Evolutionary conservation across 2,888 invertebrate species (phyloP).

Genomic region (Psylliodes chrysocephalus): DNA sequence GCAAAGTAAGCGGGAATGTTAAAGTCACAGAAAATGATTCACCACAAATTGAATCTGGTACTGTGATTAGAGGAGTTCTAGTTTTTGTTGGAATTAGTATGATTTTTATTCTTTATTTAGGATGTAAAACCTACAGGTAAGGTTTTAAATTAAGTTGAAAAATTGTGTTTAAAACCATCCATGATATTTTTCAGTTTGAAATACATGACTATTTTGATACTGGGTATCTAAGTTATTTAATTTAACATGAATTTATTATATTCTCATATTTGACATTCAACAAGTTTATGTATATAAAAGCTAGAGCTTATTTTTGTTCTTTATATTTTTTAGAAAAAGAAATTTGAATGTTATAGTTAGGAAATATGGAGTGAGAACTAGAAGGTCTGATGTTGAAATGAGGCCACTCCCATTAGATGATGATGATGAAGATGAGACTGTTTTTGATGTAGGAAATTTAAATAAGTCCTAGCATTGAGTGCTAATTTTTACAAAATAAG

Average conservation of each 20-base stretch:
- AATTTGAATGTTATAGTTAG: constrained; percentile 50
- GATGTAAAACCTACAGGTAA: constrained; percentile 53
- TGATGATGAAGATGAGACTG: constrained; percentile 61
- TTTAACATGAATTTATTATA: too few species aligned
- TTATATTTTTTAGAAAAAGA: constrained; percentile 43
- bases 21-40: constrained; percentile 2
- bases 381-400: constrained; percentile 62
- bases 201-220: too few species aligned
- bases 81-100: constrained; percentile 50
- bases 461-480: constrained; percentile 25
- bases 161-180: too few species aligned
- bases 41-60: constrained; percentile 47
- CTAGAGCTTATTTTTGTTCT: too few species aligned
- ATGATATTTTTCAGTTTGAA: too few species aligned
- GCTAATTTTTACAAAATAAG: too few species aligned
- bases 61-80: constrained; percentile 49
- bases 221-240: too few species aligned
- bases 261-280: too few species aligned
- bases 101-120: constrained; percentile 53
- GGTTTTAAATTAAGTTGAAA: too few species aligned
- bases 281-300: too few species aligned
- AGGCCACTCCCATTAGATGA: constrained; percentile 62
- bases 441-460: constrained; percentile 58
- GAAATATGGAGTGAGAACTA: constrained; percentile 62
- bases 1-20: not conserved